Evolutionary conservation across 92 coral and sea anemone species (phyloP).

Genomic region (Paramuricea clavata): DNA sequence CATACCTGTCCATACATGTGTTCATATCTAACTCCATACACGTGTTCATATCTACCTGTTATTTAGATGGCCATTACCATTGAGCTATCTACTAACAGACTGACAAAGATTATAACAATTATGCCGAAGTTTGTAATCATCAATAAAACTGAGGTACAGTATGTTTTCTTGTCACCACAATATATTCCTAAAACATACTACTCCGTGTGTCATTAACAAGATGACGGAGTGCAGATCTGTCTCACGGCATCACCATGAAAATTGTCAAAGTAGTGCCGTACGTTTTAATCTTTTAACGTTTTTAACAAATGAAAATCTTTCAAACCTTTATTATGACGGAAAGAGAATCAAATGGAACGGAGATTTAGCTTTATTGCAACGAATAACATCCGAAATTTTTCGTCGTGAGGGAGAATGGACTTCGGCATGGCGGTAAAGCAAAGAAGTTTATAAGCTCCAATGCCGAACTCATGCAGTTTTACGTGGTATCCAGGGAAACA

Average conservation of each 20-base stretch:
- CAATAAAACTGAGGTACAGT: conserved; percentile 87
- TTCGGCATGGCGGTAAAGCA: background rate
- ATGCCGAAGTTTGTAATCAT: conserved; percentile 94
- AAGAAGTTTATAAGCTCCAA: background rate
- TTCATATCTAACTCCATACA: too few species aligned
- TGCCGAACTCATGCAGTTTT: background rate
- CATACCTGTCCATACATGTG: too few species aligned
- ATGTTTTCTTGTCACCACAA: too few species aligned
- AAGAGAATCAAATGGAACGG: too few species aligned
- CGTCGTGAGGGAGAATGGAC: too few species aligned
- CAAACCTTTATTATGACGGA: background rate
- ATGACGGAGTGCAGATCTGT: background rate
- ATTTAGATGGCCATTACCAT: conserved; percentile 87
- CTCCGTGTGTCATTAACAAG: too few species aligned
- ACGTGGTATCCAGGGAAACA: background rate
- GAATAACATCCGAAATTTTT: too few species aligned
- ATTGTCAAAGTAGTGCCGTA: background rate
- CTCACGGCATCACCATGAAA: background rate
- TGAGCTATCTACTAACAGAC: conserved; percentile 87
- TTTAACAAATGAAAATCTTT: background rate
- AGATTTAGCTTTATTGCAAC: too few species aligned
- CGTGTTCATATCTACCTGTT: background rate
- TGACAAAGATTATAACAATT: conserved; percentile 89
- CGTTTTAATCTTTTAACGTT: background rate
- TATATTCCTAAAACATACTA: too few species aligned